Evolutionary conservation across 1,140 invertebrate species (phyloP), one percentile per base, ranked within the genome.

Genomic region (Nasonia longicornis): DNA sequence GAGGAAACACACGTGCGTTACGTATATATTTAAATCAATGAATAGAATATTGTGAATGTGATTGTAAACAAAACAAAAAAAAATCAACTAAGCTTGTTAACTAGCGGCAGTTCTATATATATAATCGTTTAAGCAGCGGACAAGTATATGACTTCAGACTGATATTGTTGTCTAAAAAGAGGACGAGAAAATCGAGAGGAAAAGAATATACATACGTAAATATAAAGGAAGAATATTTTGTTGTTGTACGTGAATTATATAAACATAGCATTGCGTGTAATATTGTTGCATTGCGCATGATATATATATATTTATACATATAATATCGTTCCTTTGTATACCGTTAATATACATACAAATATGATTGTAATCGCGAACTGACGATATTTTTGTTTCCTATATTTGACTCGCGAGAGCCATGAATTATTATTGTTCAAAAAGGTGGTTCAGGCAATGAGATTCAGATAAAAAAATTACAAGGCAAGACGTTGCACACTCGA

Each of bases 121-220:
- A 80, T 75, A 80, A 74, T 67, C n/a, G 52, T 72, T 74, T 31
- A 79, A 79, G 69, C 48, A 64, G 48, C 71, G 38, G 22, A 79
- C n/a, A 66, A 52, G 63, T 75, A 69, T 52, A 48, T 75, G 38
- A 74, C 77, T 76, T 76, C 80, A 81, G 80, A 81, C 80, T 81
- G 73, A 81, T 77, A 71, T 77, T 81, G 45, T 77, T 81, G 74
- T 71, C 16, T 45, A 77, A 77, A 29, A 31, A 29, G 64, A 6
- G 26, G 26, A 12, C 22, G 64, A 67, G 63, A 31, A 31, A 31
- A 31, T 2, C 7, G 38, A 73, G n/a, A 64, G 63, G n/a, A 78
- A 73, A 80, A 66, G 74, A 58, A 58, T 58, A 58, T 58, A 77
- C 6, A 67, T 42, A 31, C 10, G 10, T 22, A 67, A 12, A 31